Base-by-base conservation (phyloP, 2,888 invertebrate species). In the Sphaeridia pumilis region DNA sequence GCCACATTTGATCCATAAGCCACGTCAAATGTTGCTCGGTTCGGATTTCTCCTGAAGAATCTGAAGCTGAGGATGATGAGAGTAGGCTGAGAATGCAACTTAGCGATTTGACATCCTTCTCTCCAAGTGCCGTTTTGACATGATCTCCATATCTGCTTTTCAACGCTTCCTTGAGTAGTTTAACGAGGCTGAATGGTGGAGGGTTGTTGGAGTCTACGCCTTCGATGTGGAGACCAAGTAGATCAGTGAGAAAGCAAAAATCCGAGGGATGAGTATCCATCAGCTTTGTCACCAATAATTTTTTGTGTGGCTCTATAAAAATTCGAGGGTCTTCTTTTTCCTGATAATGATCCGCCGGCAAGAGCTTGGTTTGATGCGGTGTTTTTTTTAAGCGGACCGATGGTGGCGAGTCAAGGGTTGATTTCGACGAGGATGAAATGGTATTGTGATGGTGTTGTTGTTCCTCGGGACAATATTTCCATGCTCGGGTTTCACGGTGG, bases 71-170 rank as follows among this genome's bases (percentile, higher is more conserved):
- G 24, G 36, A 22, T 20, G 20, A 34, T 14, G 51, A 4, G 4
- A 51, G 34, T 22, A 52, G 24, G 44, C 46, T 47, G 4, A 59
- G 49, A 43, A 59, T 58, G 46, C 57, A 59, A 28, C 56, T 36
- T 2, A 60, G 55, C 2, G 59, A 52, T 43, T 56, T 56, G 20
- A 55, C 43, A 52, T 63, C 63, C 43, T 54, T 49, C 0, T 59
- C 58, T 20, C 46, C 45, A 14, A 63, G 47, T 22, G 51, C 56
- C 27, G 54, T 56, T 17, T 53, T 46, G 26, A 60, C 56, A 53
- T 61, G 55, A 36, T 53, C 49, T 27, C 46, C 44, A 27, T 63
- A 63, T 55, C 55, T 59, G 27, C 59, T 54, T 2, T 50, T n/a
- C 12, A 63, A 46, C 26, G 56, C 56, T n/a, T 26, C 24, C 38